Base-by-base conservation (phyloP, 2,113 vertebrate genomes). In the Amazona guildingii region DNA sequence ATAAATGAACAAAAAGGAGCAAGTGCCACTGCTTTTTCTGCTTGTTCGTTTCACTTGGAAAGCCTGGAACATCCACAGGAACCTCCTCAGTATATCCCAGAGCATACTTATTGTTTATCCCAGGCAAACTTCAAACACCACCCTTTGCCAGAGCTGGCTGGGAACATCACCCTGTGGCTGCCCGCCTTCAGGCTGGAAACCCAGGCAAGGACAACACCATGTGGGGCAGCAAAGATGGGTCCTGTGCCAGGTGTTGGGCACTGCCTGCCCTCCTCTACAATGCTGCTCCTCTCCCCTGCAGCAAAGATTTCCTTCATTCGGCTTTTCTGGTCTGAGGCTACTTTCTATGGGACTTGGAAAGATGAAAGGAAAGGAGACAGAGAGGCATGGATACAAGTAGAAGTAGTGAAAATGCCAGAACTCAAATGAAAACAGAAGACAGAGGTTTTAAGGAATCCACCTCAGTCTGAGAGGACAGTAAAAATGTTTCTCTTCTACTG, bases 111-210 rank as follows among this genome's bases (percentile, higher is more conserved):
- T 95, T 94, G 77, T 89, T 95, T 82, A 88, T 84, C 88, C 49
- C 91, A 77, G 76, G 70, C 86, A 83, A 51, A 52, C 59, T 35
- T 48, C 61, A 94, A 83, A 13, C 90, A 79, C 0, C 69, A 16
- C 7, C 69, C 86, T 75, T 88, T 94, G 81, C 73, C 94, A 94
- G 96, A 85, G 92, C 83, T 39, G 90, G 62, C 12, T 86, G 94
- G 57, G 78, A 55, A 67, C 66, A 64, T 4, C 46, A 48, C 41
- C 73, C 64, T 2, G 63, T 0, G 9, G 80, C 83, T 33, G 17
- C 81, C 84, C 78, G 70, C 44, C 91, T 80, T 39, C 4, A 9
- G 35, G 57, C 86, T 61, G 86, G 5, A 2, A 17, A 39, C 54
- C 54, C 79, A 12, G 35, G 46, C 0, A 3, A 27, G 28, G n/a